Percentiles rank a stretch among this genome's conserved stretches.
Conservation (phyloP, 1,140 invertebrate genomes). For the Aricia agestis region DNA sequence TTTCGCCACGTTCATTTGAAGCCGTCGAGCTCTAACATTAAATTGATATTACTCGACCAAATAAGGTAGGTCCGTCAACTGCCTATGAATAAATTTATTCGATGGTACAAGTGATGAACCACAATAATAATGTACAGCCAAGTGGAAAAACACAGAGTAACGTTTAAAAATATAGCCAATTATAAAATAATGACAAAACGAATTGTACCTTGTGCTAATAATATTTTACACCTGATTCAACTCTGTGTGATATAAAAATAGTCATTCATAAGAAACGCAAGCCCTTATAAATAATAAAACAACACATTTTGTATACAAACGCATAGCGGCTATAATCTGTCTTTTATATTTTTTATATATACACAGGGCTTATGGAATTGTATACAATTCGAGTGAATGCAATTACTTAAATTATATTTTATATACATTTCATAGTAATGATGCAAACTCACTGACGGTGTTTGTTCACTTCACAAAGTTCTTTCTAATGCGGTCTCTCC, state of each 20-base stretch:
- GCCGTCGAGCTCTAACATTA: too few relatives aligned
- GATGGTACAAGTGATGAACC: too few relatives aligned
- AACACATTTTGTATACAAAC: constrained; percentile 26
- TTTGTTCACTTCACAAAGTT: constrained; percentile 10
- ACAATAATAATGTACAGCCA: background rate
- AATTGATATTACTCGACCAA: too few relatives aligned
- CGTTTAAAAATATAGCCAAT: background rate
- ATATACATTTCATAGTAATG: constrained; percentile 18
- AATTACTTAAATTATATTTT: constrained; percentile 7
- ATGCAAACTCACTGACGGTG: background rate
- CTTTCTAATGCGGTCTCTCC: background rate
- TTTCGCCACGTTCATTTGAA: too few relatives aligned
- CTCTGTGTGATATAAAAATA: constrained; percentile 45
- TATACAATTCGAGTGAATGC: background rate
- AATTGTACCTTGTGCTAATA: background rate
- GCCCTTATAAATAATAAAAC: constrained; percentile 39
- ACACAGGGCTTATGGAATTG: background rate
- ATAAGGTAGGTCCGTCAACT: too few relatives aligned
- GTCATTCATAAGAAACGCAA: constrained; percentile 42
- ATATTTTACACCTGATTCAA: background rate
- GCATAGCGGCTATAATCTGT: constrained; percentile 10
- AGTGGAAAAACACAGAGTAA: background rate
- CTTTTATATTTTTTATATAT: constrained; percentile 9
- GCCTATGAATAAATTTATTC: too few relatives aligned
- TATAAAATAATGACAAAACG: background rate